Evolutionary conservation across 2,797 vertebrate genomes (phyloP).

Genomic region (Pyrrhura leucotis): DNA sequence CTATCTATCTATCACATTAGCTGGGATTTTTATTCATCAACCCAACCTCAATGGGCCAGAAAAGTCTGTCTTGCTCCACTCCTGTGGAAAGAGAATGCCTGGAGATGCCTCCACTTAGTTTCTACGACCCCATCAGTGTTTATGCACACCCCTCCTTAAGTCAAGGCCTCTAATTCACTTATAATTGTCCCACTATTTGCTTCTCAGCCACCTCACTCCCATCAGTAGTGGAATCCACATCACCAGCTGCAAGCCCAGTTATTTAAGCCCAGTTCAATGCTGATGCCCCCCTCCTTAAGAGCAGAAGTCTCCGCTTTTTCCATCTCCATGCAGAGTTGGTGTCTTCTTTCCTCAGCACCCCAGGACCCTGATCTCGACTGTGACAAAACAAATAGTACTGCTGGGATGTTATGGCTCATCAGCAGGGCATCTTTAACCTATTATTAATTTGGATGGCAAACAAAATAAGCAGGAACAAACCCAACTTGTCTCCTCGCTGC

Average conservation of each 20-base stretch:
- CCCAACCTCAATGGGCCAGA: background rate
- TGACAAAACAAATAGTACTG: background rate
- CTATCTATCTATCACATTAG: background rate
- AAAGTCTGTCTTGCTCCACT: background rate
- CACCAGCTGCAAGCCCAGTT: background rate
- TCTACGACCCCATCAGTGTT: background rate
- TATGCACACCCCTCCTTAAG: background rate
- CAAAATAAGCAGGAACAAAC: background rate
- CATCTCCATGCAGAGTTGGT: too few species aligned
- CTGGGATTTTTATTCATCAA: background rate
- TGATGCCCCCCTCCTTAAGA: background rate
- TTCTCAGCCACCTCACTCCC: background rate
- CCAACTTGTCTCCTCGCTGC: background rate
- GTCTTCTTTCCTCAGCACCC: background rate
- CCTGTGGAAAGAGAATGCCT: background rate
- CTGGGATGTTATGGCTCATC: background rate
- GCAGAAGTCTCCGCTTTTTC: background rate
- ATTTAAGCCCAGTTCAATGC: background rate
- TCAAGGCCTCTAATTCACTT: background rate
- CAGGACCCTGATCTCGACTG: background rate
- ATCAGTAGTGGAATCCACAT: background rate
- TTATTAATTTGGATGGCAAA: background rate
- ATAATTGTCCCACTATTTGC: background rate
- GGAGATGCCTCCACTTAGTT: background rate
- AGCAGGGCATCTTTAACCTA: background rate